phyloP scores from a whole-genome alignment of 1,140 invertebrate species.

The Panulirus ornatus region DNA sequence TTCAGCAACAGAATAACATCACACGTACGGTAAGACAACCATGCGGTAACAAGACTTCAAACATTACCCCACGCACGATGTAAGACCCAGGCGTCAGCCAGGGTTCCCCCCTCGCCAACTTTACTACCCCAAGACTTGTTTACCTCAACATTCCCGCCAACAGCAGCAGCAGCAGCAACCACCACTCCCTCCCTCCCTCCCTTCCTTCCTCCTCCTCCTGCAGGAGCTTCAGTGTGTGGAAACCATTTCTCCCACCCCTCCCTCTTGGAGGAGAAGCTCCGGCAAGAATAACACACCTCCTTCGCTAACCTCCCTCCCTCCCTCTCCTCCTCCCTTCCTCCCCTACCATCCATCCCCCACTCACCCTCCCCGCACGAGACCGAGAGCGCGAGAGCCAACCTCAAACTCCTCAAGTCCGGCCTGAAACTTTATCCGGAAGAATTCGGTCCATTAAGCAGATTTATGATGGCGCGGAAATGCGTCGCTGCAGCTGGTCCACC shows the following conservation, averaged over 20 bases:
- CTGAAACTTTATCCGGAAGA: conserved; percentile 62
- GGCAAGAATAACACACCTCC: background rate
- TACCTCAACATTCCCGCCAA: no score
- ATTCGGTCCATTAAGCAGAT: conserved; percentile 67
- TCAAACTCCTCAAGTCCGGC: conserved; percentile 29
- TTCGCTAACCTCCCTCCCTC: background rate
- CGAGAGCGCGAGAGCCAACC: conserved; percentile 14
- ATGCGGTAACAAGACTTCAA: no score
- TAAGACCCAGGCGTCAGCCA: no score
- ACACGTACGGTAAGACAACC: no score
- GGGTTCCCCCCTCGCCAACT: no score
- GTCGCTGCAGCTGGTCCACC: conserved; percentile 52
- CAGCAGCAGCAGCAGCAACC: no score
- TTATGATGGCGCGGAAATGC: conserved; percentile 61
- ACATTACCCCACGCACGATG: no score
- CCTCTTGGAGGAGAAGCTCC: no score
- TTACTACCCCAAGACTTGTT: no score
- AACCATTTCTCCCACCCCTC: background rate
- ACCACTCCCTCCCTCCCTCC: background rate
- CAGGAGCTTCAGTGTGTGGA: no score
- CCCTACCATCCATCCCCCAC: background rate
- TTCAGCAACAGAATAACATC: no score
- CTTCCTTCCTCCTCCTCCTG: background rate
- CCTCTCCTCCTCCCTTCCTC: background rate
- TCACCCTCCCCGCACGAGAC: background rate